Evolutionary conservation across 2,888 invertebrate species (phyloP), one percentile per base, ranked within the genome.

Genomic region (Laothoe populi): DNA sequence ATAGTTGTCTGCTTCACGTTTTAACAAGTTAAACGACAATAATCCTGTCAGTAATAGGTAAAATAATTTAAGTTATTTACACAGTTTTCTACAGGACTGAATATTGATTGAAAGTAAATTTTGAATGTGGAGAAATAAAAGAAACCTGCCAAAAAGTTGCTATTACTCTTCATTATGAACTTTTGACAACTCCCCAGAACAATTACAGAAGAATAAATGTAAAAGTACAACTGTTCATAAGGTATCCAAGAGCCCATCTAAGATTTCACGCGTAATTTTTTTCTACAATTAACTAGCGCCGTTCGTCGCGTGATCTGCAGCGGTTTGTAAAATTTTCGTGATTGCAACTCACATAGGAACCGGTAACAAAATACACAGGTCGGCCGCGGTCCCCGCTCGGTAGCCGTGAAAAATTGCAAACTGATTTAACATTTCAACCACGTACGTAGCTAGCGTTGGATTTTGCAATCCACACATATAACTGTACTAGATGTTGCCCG

Each of bases 361-460:
- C 62, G 62, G 64, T 69, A 65, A 64, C 66, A 62, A 66, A 71
- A 65, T 48, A 59, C 60, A 64, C 49, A 57, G 59, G 45, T 49
- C 40, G 62, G 61, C 60, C 62, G 42, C 53, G 59, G 45, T 45
- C 35, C 11, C 35, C 35, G 57, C 31, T 23, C 57, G 62, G 64
- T 58, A 67, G 67, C 71, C 69, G 69, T 75, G 74, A 67, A 74
- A 73, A 74, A 77, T 76, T 70, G 70, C 73, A 66, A 68, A 65
- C 67, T 66, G 68, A 74, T 76, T 81, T 73, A 72, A 74, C 76
- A 82, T 81, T 82, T 78, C 65, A 68, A 64, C 57, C 77, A 72
- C 82, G 80, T 83, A 73, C 68, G n/a, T 48, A 66, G 45, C 63
- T 68, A 59, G 68, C 53, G 68, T 66, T 68, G 69, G 68, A 68